Percentiles rank a stretch among this genome's conserved stretches.
Conservation (phyloP, 2,797 vertebrate genomes). For the Urocyon cinereoargenteus region DNA sequence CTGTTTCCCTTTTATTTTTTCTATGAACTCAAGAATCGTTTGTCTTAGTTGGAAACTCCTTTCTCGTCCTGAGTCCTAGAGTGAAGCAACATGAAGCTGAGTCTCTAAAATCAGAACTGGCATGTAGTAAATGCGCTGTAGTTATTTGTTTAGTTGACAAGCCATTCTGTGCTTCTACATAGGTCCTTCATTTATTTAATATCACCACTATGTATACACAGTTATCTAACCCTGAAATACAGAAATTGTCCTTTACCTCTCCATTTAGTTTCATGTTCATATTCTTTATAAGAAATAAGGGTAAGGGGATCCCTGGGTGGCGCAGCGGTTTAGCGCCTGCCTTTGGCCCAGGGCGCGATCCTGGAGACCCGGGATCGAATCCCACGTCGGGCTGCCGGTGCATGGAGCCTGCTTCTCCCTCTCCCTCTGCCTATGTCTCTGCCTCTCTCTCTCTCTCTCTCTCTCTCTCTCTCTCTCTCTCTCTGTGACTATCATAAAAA, state of each 20-base stretch:
- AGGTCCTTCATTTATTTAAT: background rate
- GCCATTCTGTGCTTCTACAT: background rate
- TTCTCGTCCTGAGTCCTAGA: background rate
- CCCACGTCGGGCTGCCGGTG: too few relatives aligned
- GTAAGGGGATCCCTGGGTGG: too few relatives aligned
- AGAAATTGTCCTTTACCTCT: background rate
- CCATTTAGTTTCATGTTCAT: background rate
- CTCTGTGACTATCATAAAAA: too few relatives aligned
- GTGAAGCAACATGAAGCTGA: background rate
- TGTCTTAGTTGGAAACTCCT: background rate
- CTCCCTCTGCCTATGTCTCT: too few relatives aligned
- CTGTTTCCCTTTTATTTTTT: background rate
- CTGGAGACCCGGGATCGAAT: too few relatives aligned
- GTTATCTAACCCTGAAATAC: background rate
- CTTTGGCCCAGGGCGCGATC: too few relatives aligned
- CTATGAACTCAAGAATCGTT: background rate
- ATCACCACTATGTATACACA: fast-evolving
- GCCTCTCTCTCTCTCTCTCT: too few relatives aligned
- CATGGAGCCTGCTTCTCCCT: too few relatives aligned
- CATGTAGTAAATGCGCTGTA: too few relatives aligned
- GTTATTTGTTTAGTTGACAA: background rate
- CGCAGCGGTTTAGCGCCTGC: too few relatives aligned
- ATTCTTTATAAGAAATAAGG: background rate
- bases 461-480: too few relatives aligned
- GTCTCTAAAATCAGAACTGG: background rate